Evolutionary conservation across 2,797 vertebrate genomes (phyloP), one percentile per base, ranked within the genome.

Genomic region (Dermochelys coriacea): DNA sequence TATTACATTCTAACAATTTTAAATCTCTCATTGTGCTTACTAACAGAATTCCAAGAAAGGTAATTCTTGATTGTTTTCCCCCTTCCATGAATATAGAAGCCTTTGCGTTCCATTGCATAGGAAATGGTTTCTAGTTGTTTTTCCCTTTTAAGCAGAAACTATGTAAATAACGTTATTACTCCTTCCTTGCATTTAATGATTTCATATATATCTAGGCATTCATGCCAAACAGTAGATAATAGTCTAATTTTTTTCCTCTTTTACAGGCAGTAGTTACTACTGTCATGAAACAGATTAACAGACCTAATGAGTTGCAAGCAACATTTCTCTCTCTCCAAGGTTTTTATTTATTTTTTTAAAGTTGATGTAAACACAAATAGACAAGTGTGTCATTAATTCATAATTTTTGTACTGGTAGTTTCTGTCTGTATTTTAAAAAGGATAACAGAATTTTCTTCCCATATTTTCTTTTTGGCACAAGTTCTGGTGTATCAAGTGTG

Each of bases 1-100:
- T 71, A 71, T 41, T 23, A 71, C 10, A 71, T 41, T 71, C n/a
- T 71, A 23, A 71, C n/a, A 37, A 71, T 71, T 41, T 71, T 23
- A 71, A 25, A 41, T 41, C 19, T 71, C n/a, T 71, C 19, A 71
- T 71, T 12, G 5, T 41, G 19, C n/a, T 41, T 61, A 61, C 31
- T 61, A 34, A 71, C 9, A 71, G n/a, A 41, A 37, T 71, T 23
- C 21, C 15, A 34, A 23, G 5, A 71, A 71, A 71, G n/a, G n/a
- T 19, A 41, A 87, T 91, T 87, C 82, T 84, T 95, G 75, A 97
- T 94, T 41, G 85, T 85, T 86, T 88, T 27, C 85, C 37, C 52
- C 91, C 50, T 74, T 50, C 23, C 82, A 95, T 97, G 89, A 97
- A 84, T 80, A 82, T 37, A 86, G 74, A 77, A 95, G 96, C 10